These are phyloP conservation scores for Ciconia nigra DNA, from an alignment of 2,797 vertebrate genomes.

Conservation along the genomic window DNA sequence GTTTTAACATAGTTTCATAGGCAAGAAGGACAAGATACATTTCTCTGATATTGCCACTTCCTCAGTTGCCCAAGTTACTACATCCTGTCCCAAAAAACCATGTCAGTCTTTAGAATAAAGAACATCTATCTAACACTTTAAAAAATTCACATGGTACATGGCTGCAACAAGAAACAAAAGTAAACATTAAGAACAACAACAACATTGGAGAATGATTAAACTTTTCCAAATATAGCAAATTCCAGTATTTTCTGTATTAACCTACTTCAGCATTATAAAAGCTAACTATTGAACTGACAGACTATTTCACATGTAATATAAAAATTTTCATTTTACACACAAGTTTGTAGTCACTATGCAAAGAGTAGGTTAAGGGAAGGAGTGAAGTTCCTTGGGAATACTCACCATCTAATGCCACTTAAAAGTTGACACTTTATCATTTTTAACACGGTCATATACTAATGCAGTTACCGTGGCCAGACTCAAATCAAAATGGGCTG, in stretches of 20 bases:
- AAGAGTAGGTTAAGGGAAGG: neutral
- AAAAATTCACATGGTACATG: neutral
- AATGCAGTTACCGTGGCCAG: neutral
- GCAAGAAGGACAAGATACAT: neutral
- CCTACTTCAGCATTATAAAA: neutral
- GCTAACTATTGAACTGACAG: neutral
- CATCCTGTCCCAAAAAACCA: neutral
- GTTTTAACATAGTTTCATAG: neutral
- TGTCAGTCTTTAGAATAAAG: neutral
- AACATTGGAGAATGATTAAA: neutral
- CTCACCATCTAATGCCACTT: neutral
- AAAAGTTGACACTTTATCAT: neutral
- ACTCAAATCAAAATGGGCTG: neutral
- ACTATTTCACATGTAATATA: neutral
- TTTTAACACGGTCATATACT: neutral
- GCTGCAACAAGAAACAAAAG: neutral
- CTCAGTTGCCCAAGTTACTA: neutral
- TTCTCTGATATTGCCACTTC: neutral
- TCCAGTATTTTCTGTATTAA: neutral
- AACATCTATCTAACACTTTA: neutral
- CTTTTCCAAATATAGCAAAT: neutral
- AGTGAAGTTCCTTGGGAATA: neutral
- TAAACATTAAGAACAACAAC: neutral
- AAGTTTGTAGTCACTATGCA: neutral
- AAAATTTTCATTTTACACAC: neutral